A percentile compares a stretch with the other conserved stretches of the same genome.
phyloP scores from a whole-genome alignment of 2,888 invertebrate genomes.

The Electrophaes corylata region DNA sequence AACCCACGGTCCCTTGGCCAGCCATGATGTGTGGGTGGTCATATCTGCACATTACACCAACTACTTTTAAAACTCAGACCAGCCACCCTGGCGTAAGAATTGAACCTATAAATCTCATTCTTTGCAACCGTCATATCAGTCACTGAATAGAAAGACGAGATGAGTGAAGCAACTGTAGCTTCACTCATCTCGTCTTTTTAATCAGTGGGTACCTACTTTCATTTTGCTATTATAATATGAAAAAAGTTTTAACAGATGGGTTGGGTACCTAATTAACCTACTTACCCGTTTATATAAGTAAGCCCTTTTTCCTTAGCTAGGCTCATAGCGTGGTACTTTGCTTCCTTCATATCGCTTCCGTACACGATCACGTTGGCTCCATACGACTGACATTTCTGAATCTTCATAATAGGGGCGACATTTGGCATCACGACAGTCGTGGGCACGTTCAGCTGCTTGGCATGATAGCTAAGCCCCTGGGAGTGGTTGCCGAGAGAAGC shows the following conservation, averaged over 20 bases:
- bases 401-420: constrained; percentile 98
- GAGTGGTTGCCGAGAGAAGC: constrained; percentile 98
- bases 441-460: constrained; percentile 87
- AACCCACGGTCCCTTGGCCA: constrained; percentile 96
- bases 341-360: constrained; percentile 93
- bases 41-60: constrained; percentile 83
- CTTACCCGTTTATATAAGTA: constrained; percentile 95
- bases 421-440: constrained; percentile 97
- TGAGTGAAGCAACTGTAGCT: no score
- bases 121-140: no score
- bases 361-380: constrained; percentile 93
- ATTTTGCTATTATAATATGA: no score
- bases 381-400: constrained; percentile 92
- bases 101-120: no score
- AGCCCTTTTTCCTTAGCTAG: constrained; percentile 88
- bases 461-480: constrained; percentile 91
- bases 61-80: no score
- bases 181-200: no score
- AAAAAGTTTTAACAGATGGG: not conserved
- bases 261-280: no score
- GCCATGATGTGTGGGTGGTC: constrained; percentile 98
- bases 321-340: constrained; percentile 91
- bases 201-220: no score
- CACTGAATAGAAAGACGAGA: no score
- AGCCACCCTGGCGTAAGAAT: no score